Evolutionary conservation across 2,113 vertebrate genomes (phyloP), one percentile per base, ranked within the genome.

Genomic region (Thunnus maccoyii): DNA sequence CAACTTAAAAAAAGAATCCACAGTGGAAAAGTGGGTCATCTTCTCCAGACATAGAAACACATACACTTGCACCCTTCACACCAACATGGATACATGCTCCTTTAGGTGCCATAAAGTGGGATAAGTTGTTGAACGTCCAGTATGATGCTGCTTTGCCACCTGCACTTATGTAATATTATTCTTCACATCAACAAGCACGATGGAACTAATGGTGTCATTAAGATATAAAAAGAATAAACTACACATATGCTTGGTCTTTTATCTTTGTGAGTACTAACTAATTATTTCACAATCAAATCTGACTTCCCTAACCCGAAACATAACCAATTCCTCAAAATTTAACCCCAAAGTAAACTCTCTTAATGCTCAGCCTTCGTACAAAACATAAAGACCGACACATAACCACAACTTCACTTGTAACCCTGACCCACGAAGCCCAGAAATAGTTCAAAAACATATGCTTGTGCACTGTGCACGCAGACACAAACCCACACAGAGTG

Each of bases 11-110:
- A 86, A 83, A 78, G 78, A 82, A 84, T 69, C 74, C 72, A 86
- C 84, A 36, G 74, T 70, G 66, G 73, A 77, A 85, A 91, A 92
- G 75, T 93, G 84, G 90, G 89, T 85, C 87, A 90, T 86, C 72
- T 84, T 86, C 80, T 82, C 36, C 50, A 55, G 73, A 82, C 70
- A 70, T 5, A 82, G 41, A 84, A 30, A 62, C 55, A 83, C 50
- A 72, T 4, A 25, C 27, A 50, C 64, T 25, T 22, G 32, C 27
- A 54, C 44, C 61, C 66, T 60, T 27, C 32, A 41, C 58, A 69
- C 27, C 17, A 27, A 47, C 41, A 36, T 74, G 36, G 17, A 66
- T 16, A 36, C 0, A 1, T 20, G 57, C 20, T 44, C 14, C 30
- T 30, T 62, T 12, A 12, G 22, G 16, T 32, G 65, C 36, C 54